Base-by-base conservation (phyloP, 2,797 vertebrate species). In the Dromococcyx pavoninus region DNA sequence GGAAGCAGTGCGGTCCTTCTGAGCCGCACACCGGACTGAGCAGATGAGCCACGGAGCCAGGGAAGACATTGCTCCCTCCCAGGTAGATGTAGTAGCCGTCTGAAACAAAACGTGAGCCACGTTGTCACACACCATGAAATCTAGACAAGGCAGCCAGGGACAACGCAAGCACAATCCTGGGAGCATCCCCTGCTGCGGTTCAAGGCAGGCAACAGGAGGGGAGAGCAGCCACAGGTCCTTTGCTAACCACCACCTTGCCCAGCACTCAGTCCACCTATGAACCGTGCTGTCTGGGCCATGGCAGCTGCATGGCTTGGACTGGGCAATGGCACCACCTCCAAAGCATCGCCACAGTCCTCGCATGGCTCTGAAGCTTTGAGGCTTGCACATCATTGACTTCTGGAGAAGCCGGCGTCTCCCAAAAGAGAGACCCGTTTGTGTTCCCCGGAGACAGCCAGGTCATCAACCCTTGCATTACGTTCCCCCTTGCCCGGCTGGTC, bases 1-100 rank as follows among this genome's bases (percentile, higher is more conserved):
- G 78, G 91, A 99, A 95, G 95, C 98, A 99, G 84, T 98, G 89
- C 3, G 96, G 94, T 70, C 98, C 98, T 30, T 80, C 60, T 23
- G 88, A 91, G 32, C 86, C 72, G 87, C 98, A 99, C n/a, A 22
- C 37, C 0, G 97, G 96, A 58, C 98, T 98, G 92, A 97, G n/a
- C 86, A 99, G 91, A 5, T 56, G 43, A 50, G 87, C 75, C 71
- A 27, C 61, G 72, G 32, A 86, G 54, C 93, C 81, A 0, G 25
- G 5, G 7, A 56, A 9, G 30, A 65, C 5, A 33, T 50, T 5
- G 17, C 4, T 17, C 11, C 89, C 94, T 32, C 73, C 11, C 94
- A 95, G 86, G 82, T 70, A 95, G 86, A 95, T 92, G 89, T 95
- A 95, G 87, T 95, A 92, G 87, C 92, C 94, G 0, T 88, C 94